phyloP scores from a whole-genome alignment of 64 coral and sea anemone genomes.

The Stichodactyla mertensii region DNA sequence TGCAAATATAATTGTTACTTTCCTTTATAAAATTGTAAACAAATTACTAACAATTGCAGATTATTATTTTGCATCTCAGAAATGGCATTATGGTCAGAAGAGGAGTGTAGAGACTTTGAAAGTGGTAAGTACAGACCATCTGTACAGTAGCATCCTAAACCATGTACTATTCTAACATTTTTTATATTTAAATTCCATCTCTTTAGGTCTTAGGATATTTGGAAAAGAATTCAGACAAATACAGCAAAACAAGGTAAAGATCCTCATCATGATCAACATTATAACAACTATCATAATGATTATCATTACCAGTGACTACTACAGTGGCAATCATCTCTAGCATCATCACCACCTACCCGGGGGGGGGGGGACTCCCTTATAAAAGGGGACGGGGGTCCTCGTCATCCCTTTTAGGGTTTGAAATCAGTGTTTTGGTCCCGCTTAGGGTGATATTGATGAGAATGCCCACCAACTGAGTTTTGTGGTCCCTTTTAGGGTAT shows the following conservation, averaged over 20 bases:
- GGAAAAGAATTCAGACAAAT: slow-evolving; percentile 96
- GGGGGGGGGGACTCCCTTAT: too few relatives aligned
- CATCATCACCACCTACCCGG: too few relatives aligned
- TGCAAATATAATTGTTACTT: not conserved
- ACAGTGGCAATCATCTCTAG: too few relatives aligned
- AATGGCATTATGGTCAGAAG: slow-evolving; percentile 99
- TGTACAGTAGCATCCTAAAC: too few relatives aligned
- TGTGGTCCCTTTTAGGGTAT: too few relatives aligned
- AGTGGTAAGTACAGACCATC: slow-evolving; percentile 58
- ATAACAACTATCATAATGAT: too few relatives aligned
- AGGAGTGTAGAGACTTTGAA: slow-evolving; percentile 97
- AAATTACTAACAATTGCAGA: not conserved
- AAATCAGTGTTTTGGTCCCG: too few relatives aligned
- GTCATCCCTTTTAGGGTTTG: too few relatives aligned
- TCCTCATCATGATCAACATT: not conserved
- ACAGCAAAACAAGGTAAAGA: slow-evolving; percentile 89
- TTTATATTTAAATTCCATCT: slow-evolving; percentile 11
- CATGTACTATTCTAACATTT: not conserved
- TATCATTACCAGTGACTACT: not conserved
- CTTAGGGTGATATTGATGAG: too few relatives aligned
- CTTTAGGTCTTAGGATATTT: slow-evolving; percentile 79
- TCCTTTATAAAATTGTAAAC: not conserved
- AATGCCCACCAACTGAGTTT: too few relatives aligned
- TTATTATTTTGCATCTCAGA: slow-evolving; percentile 33
- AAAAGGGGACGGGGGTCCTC: too few relatives aligned